Evolutionary conservation across 2,113 vertebrate genomes (phyloP).

Genomic region (Tichodroma muraria): DNA sequence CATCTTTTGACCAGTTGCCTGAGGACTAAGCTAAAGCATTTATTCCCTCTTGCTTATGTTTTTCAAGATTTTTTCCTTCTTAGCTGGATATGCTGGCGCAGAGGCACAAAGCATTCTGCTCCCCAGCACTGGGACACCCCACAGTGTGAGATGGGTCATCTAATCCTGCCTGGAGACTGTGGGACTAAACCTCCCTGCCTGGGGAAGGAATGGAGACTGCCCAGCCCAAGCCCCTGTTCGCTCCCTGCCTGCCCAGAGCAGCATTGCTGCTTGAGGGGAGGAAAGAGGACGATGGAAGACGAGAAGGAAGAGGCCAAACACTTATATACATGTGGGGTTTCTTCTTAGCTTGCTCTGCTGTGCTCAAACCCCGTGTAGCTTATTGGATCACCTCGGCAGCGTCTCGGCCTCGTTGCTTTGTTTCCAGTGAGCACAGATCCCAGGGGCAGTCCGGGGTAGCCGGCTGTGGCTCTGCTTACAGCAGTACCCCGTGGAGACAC

Average conservation of each 20-base stretch:
- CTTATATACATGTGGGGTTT: fast-evolving
- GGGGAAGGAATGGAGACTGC: not conserved
- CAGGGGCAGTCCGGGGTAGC: not conserved
- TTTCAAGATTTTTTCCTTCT: not conserved
- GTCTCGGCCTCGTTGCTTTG: not conserved
- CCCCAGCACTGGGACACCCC: not conserved
- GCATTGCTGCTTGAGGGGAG: not conserved
- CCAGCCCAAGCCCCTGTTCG: fast-evolving
- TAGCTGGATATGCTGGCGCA: not conserved
- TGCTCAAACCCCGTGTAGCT: not conserved
- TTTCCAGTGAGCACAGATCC: not conserved
- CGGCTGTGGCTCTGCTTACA: not conserved
- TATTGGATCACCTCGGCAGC: fast-evolving
- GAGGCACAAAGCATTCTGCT: not conserved
- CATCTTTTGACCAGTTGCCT: not conserved
- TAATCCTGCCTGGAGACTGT: not conserved
- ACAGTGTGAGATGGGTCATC: not conserved
- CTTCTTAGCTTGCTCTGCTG: not conserved
- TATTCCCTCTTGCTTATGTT: not conserved
- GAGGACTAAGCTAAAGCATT: not conserved
- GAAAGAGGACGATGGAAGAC: not conserved
- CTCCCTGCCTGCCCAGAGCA: not conserved
- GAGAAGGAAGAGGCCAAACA: not conserved
- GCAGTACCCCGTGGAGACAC: not conserved
- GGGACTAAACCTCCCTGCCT: not conserved